phyloP scores from a whole-genome alignment of 1,140 invertebrate species.

The Saccostrea echinata region DNA sequence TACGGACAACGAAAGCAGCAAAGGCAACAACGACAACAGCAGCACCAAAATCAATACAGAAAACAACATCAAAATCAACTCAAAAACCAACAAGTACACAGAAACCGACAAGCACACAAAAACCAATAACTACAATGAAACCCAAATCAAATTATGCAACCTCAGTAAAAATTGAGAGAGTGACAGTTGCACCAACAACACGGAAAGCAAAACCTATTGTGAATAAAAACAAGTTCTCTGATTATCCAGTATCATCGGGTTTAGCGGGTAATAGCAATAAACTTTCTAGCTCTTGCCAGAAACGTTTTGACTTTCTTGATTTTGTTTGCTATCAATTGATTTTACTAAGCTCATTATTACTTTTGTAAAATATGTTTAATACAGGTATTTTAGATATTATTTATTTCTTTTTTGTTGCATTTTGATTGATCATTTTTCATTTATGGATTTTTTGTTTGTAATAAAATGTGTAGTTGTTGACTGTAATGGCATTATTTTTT shows the following conservation, averaged over 20 bases:
- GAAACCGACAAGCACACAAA: not conserved
- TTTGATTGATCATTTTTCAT: not conserved
- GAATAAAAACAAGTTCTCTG: conserved; percentile 8
- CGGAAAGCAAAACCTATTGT: not conserved
- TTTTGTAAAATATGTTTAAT: conserved; percentile 19
- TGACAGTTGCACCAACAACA: conserved; percentile 11
- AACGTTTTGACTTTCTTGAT: not conserved
- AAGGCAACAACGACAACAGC: conserved; percentile 1
- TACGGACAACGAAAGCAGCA: not conserved
- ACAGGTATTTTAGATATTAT: not conserved
- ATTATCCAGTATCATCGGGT: not conserved
- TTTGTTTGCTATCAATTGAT: not conserved
- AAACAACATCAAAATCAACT: not conserved
- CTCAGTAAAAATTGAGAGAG: not conserved
- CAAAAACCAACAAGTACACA: not conserved
- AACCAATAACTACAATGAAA: not conserved
- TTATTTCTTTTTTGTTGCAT: not conserved
- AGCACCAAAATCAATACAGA: not conserved
- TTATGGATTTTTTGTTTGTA: not conserved
- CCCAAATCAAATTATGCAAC: conserved; percentile 10
- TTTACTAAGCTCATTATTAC: not conserved
- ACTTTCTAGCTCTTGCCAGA: not conserved
- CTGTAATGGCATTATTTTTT: no score
- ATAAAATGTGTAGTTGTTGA: not conserved
- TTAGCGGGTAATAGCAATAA: not conserved